Base-by-base conservation (phyloP, 2,113 vertebrate genomes). In the Acrocephalus arundinaceus region DNA sequence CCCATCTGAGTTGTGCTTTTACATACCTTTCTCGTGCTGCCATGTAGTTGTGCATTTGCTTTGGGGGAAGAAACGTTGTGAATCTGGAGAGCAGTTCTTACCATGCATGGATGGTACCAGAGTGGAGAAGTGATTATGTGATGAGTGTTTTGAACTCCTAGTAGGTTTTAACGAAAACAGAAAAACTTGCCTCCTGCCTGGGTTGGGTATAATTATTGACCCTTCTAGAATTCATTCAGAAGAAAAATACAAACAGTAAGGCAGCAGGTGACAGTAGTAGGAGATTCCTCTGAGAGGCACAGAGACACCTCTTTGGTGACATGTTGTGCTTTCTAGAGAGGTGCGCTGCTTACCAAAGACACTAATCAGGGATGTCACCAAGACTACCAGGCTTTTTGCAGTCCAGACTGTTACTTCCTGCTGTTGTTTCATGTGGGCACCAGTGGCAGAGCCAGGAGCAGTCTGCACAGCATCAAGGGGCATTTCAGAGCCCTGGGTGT, bases 21-120 rank as follows among this genome's bases (percentile, higher is more conserved):
- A 5, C 12, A 23, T 4, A 2, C 23, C 31, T 35, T n/a, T 73
- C 39, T 80, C 1, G 0, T 66, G 10, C 24, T 90, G 12, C 20
- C 13, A 4, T 1, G 2, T 7, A 21, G 9, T 13, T 13, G 7
- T 57, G n/a, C 1, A 0, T 83, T 78, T 79, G 5, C 49, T 79
- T 70, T 57, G 14, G 25, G 19, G 28, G 22, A 68, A 70, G 67
- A 33, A 55, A 3, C 5, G 4, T 35, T 77, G 22, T 63, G 27
- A 63, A 33, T 71, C 41, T 46, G 55, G 18, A 13, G 39, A 57
- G 35, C 1, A 3, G 13, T 77, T 61, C 15, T 61, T 73, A 46
- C 15, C 3, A 1, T 41, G 19, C 5, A 5, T 61, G 28, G 18
- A 12, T 0, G 2, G 15, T 49, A 73, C 9, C 25, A 30, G 28